phyloP scores from a whole-genome alignment of 2,888 invertebrate genomes.

The Thera britannica region DNA sequence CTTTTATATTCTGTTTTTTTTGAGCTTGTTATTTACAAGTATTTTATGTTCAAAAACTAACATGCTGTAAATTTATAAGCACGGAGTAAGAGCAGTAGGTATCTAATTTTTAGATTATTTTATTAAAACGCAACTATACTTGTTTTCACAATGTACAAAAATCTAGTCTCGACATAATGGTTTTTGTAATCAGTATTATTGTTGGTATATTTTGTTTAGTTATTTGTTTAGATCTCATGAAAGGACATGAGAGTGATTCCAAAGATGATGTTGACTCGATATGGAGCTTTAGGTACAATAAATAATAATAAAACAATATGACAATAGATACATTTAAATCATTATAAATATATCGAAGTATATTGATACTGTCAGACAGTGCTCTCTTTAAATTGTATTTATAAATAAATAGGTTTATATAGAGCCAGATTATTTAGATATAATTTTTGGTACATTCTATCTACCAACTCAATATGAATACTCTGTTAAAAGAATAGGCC shows the following conservation, averaged over 20 bases:
- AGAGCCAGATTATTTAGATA: slow-evolving; percentile 12
- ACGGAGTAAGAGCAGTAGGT: slow-evolving; percentile 8
- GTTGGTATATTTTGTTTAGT: slow-evolving; percentile 38
- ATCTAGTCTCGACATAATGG: slow-evolving; percentile 36
- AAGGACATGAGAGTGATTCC: slow-evolving; percentile 67
- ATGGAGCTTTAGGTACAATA: slow-evolving; percentile 62
- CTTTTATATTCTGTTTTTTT: too few species aligned
- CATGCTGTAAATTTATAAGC: neutral
- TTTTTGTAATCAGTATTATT: slow-evolving; percentile 44
- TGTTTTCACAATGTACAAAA: slow-evolving; percentile 28
- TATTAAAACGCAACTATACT: slow-evolving; percentile 7
- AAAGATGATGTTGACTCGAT: slow-evolving; percentile 52
- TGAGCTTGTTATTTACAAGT: too few species aligned
- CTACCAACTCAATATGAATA: neutral
- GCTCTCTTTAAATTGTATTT: slow-evolving; percentile 30
- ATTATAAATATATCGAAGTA: slow-evolving; percentile 50
- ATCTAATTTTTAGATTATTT: slow-evolving; percentile 23
- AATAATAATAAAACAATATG: slow-evolving; percentile 46
- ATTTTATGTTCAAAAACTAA: too few species aligned
- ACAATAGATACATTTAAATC: slow-evolving; percentile 66
- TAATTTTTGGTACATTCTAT: slow-evolving; percentile 14
- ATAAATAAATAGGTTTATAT: slow-evolving; percentile 11
- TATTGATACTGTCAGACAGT: slow-evolving; percentile 61
- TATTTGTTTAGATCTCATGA: slow-evolving; percentile 61
- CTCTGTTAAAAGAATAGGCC: slow-evolving; percentile 7